Base-by-base conservation (phyloP, 1,140 invertebrate genomes). In the Apis florea region DNA sequence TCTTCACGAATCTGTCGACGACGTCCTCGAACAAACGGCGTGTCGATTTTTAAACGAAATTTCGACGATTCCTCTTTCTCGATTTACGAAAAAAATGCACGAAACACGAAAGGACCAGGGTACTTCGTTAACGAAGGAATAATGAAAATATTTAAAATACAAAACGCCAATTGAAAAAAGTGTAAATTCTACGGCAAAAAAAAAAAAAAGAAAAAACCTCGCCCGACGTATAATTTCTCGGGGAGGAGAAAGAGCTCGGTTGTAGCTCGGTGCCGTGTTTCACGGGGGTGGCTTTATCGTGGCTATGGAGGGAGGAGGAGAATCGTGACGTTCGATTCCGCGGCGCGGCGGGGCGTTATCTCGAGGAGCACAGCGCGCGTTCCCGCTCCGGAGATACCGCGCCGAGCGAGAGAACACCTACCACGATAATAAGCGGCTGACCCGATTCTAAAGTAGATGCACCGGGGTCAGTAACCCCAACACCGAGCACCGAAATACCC, bases 401-500 rank as follows among this genome's bases (percentile, higher is more conserved):
- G 81, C 73, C 86, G 88, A 85, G 90, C 84, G 86, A 40, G 86
- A 40, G 31, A 88, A 92, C 89, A 93, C 91, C 92, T 93, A 93
- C 92, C 90, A 90, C 92, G 92, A 93, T 93, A 93, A 93, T 93
- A 93, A 92, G 92, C 91, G 89, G 84, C 85, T 93, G 92, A 93
- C 93, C 92, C 89, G 91, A 93, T 93, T 93, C 90, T 87, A 92
- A 91, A 93, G 91, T 93, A 92, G 91, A 92, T 93, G 91, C 91
- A 90, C 86, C 83, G 88, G 85, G 93, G 92, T 93, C 92, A 92
- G 88, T 93, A 91, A 94, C 92, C 92, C 83, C 91, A 82, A 88
- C 31, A 40, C 63, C 82, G 88, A 85, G 90, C 88, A 92, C 92
- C 91, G 90, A 93, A 93, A 94, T 94, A 92, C 89, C 89, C 92